Percentiles rank a stretch among this genome's conserved stretches.
These are phyloP conservation scores for Linyphia triangularis DNA, from an alignment of 2,888 invertebrate genomes.

Conservation along the genomic window DNA sequence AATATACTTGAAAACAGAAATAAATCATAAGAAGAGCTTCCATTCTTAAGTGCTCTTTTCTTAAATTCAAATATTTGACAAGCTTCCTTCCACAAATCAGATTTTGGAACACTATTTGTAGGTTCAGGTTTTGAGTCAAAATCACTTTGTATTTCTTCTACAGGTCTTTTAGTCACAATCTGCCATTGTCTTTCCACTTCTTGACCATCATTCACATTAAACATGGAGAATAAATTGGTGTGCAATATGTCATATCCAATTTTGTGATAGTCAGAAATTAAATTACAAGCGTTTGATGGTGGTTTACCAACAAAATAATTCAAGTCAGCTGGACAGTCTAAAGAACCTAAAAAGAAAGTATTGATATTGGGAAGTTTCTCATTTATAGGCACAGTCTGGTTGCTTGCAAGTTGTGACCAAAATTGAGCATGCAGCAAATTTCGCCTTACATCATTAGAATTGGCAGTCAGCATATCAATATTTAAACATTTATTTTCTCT, in stretches of 20 bases:
- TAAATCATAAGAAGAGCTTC: conserved; percentile 28
- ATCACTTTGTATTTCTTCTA: not conserved
- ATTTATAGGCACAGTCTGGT: not conserved
- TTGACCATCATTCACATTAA: not conserved
- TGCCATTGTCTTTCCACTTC: conserved; percentile 12
- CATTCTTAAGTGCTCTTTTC: conserved; percentile 27
- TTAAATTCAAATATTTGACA: conserved; percentile 48
- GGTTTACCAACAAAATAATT: too few species aligned
- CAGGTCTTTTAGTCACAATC: not conserved
- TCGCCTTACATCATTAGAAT: conserved; percentile 58
- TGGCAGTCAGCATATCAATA: conserved; percentile 21
- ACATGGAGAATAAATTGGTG: conserved; percentile 48
- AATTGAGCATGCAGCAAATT: conserved; percentile 65
- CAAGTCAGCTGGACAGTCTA: too few species aligned
- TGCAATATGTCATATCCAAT: conserved; percentile 38
- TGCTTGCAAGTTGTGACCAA: conserved; percentile 35
- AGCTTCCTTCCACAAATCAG: conserved; percentile 57
- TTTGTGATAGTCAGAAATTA: conserved; percentile 10
- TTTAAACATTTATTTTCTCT: conserved; percentile 10
- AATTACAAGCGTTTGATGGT: not conserved
- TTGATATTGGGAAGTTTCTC: conserved; percentile 4
- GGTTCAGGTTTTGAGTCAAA: not conserved
- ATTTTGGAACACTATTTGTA: not conserved
- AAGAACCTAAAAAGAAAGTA: conserved; percentile 41
- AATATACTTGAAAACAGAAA: conserved; percentile 14